Evolutionary conservation across 1,140 invertebrate species (phyloP).

Genomic region (Onthophagus taurus): DNA sequence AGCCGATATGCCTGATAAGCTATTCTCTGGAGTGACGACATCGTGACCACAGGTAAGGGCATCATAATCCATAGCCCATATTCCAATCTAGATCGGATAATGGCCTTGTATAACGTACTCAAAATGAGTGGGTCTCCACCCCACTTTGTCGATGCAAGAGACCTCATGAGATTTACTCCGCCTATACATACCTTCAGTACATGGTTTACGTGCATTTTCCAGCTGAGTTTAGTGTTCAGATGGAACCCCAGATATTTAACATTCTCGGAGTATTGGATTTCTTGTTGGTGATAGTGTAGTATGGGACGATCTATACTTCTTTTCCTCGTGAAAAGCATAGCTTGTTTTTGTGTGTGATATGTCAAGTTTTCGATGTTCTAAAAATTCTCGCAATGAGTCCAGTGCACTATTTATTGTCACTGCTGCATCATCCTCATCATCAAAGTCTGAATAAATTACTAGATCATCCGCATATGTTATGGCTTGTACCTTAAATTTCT

Average conservation of each 20-base stretch:
- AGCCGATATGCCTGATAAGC: neutral
- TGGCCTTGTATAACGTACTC: neutral
- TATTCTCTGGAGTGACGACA: neutral
- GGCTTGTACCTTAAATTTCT: too few relatives aligned
- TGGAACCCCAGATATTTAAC: too few relatives aligned
- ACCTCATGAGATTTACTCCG: neutral
- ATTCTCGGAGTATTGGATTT: too few relatives aligned
- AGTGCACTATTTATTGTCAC: too few relatives aligned
- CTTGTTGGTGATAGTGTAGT: too few relatives aligned
- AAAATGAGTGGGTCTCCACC: neutral
- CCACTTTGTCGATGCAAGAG: neutral
- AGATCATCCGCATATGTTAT: conserved; percentile 3
- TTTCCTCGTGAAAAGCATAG: too few relatives aligned
- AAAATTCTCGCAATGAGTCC: too few relatives aligned
- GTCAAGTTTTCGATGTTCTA: too few relatives aligned
- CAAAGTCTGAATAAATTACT: neutral
- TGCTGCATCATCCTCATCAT: too few relatives aligned
- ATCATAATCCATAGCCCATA: neutral
- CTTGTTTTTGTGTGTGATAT: too few relatives aligned
- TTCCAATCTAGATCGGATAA: neutral
- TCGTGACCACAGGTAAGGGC: neutral
- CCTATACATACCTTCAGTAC: neutral
- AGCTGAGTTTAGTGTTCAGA: neutral
- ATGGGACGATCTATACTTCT: too few relatives aligned
- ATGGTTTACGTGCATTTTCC: neutral